Evolutionary conservation across 2,113 vertebrate species (phyloP), one percentile per base, ranked within the genome.

Genomic region (Solea senegalensis): DNA sequence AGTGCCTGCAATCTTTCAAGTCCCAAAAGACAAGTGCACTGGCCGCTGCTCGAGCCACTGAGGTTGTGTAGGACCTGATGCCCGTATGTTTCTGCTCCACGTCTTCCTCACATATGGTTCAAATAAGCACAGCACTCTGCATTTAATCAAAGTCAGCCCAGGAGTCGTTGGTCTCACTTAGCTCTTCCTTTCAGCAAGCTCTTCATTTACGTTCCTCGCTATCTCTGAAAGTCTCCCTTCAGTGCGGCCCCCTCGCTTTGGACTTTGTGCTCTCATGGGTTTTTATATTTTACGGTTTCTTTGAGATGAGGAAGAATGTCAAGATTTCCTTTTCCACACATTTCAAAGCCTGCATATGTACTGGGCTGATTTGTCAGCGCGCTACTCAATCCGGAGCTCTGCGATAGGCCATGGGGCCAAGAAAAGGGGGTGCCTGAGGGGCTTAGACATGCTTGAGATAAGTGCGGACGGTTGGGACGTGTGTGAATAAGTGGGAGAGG

Each of bases 41-140:
- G 74, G 56, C 84, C 61, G 55, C 59, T 52, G 4, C 77, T 70
- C 62, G 72, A 80, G 69, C 26, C 72, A 60, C 62, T 59, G 52
- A 69, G 72, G 57, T 74, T 74, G 34, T 46, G 54, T 62, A 71
- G 63, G 68, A 78, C 52, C 65, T 58, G 48, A 63, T 76, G 28
- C 46, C 68, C 72, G 71, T 75, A 49, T 75, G 75, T 68, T 81
- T 53, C 41, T 53, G 21, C 46, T 79, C 75, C 80, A 83, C 74
- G 63, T 91, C 74, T 69, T 86, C 67, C 66, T 67, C 78, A 90
- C 91, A 94, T 89, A 72, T 93, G 92, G 86, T 89, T 91, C 59
- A 48, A 86, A 93, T 94, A 78, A 81, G 71, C 71, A 64, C 69
- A 1, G 67, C 54, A 61, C 59, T 84, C 74, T 83, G 76, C 72